Conservation (phyloP, 1,140 invertebrate species). For the Drosophila lowei region DNA sequence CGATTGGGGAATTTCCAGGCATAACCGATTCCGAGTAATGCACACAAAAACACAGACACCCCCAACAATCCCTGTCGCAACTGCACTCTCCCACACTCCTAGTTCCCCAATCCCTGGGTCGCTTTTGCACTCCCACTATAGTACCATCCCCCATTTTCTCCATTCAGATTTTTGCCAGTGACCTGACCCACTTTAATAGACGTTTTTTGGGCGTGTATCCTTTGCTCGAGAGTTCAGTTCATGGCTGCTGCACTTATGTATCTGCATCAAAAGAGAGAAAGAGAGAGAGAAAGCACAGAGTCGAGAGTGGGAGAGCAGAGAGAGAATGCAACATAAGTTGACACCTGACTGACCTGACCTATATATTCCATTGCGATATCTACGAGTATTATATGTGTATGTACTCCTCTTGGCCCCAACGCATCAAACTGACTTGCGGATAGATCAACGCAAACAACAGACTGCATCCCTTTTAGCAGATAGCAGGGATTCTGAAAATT, state of each 20-base stretch:
- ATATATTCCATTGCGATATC: slow-evolving; percentile 30
- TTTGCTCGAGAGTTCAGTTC: slow-evolving; percentile 64
- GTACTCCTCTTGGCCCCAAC: slow-evolving; percentile 8
- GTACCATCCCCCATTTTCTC: no score
- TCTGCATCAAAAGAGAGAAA: slow-evolving; percentile 27
- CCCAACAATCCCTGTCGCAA: no score
- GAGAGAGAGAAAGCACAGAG: slow-evolving; percentile 1
- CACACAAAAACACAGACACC: neutral
- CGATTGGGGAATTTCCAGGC: slow-evolving; percentile 68
- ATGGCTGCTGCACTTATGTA: slow-evolving; percentile 62
- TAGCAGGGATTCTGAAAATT: neutral
- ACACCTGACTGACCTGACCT: slow-evolving; percentile 61
- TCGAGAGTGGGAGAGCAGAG: slow-evolving; percentile 25
- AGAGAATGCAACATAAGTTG: slow-evolving; percentile 20
- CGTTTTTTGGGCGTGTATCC: slow-evolving; percentile 77
- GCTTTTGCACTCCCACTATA: no score
- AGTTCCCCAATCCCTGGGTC: no score
- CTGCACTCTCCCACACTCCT: no score
- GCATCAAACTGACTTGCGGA: neutral
- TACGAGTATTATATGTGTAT: neutral
- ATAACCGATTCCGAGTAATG: slow-evolving; percentile 54
- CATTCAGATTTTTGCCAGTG: slow-evolving; percentile 32
- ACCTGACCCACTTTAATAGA: slow-evolving; percentile 72
- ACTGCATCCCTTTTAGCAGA: no score
- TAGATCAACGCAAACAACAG: neutral